phyloP scores from a whole-genome alignment of 2,888 invertebrate genomes.

The Mimumesa dahlbomi region DNA sequence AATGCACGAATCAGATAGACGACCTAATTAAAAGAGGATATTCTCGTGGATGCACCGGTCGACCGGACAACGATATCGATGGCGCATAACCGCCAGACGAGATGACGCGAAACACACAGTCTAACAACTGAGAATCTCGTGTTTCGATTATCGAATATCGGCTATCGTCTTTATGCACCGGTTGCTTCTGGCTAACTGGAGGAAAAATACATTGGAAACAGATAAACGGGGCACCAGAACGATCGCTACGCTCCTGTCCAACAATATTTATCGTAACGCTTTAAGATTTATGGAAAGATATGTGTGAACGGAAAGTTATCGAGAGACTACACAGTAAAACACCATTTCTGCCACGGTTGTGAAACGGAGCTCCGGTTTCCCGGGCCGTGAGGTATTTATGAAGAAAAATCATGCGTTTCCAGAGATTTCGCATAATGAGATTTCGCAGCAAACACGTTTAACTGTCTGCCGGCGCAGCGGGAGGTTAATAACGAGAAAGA shows the following conservation, averaged over 20 bases:
- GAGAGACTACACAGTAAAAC: not conserved
- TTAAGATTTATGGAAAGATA: no score
- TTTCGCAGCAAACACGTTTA: conserved; percentile 55
- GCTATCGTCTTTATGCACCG: conserved; percentile 15
- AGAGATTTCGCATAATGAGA: conserved; percentile 55
- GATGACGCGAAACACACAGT: conserved; percentile 1
- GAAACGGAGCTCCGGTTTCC: not conserved
- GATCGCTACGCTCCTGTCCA: no score
- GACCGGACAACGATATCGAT: conserved; percentile 39
- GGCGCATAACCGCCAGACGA: conserved; percentile 18
- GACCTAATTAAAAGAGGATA: conserved; percentile 27
- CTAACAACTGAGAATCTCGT: conserved; percentile 35
- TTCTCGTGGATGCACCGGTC: conserved; percentile 11
- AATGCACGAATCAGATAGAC: conserved; percentile 2
- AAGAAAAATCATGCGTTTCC: conserved; percentile 54
- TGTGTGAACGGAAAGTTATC: no score
- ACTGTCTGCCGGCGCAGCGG: conserved; percentile 26
- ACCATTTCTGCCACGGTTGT: not conserved
- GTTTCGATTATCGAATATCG: conserved; percentile 54
- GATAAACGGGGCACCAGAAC: no score
- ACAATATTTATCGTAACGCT: no score
- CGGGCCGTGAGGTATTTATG: conserved; percentile 39
- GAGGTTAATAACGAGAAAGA: conserved; percentile 51
- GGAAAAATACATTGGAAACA: no score
- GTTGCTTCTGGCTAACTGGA: not conserved